A percentile compares a stretch with the other conserved stretches of the same genome.
Evolutionary conservation across 2,888 invertebrate species (phyloP).

Genomic region (Geophilus truncorum): DNA sequence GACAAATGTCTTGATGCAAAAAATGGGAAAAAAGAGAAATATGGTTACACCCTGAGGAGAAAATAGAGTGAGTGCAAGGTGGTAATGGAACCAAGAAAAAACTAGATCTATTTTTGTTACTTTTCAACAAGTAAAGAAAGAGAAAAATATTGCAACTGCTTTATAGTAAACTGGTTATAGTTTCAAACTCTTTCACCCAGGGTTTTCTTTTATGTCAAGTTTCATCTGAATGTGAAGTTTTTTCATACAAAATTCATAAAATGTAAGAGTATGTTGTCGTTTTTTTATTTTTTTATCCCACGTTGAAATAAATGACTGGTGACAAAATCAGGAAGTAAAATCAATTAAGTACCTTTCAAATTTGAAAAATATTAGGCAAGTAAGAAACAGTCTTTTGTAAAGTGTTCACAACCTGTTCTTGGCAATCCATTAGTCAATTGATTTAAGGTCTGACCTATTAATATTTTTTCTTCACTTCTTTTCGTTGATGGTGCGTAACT

Average conservation of each 20-base stretch:
- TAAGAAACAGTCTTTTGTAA: not conserved
- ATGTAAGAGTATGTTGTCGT: not conserved
- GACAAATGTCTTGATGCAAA: not conserved
- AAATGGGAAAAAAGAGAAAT: not conserved
- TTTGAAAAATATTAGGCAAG: not conserved
- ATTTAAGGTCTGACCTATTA: conserved; percentile 8
- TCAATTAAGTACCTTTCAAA: not conserved
- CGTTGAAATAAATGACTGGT: not conserved
- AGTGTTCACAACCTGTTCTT: not conserved
- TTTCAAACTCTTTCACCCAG: not conserved
- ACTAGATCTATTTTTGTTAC: not conserved
- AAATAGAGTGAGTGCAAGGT: conserved; percentile 1
- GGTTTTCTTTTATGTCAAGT: not conserved
- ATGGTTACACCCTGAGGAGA: conserved; percentile 5
- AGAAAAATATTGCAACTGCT: not conserved
- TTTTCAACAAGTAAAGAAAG: not conserved
- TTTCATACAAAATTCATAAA: not conserved
- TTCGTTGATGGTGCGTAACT: not conserved
- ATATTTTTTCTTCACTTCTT: conserved; percentile 12
- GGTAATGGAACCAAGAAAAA: not conserved
- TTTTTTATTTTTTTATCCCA: not conserved
- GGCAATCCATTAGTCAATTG: conserved; percentile 16
- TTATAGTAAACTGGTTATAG: not conserved
- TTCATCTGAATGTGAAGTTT: not conserved
- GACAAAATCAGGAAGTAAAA: conserved; percentile 1